phyloP scores from a whole-genome alignment of 2,888 invertebrate genomes.

The Drosophila emarginata region DNA sequence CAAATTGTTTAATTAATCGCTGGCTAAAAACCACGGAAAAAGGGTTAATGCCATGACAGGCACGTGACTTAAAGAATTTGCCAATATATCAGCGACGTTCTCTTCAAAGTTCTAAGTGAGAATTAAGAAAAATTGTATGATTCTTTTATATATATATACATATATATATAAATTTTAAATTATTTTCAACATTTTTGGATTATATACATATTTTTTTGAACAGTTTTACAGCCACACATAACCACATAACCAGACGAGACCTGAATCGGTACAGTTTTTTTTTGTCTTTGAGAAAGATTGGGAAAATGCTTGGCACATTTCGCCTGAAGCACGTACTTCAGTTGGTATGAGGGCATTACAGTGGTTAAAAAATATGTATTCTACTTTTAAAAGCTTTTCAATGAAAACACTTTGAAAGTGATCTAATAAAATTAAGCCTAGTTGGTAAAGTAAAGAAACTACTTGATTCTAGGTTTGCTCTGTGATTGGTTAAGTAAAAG shows the following conservation, averaged over 20 bases:
- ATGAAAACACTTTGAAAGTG: too few relatives aligned
- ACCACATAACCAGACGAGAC: slow-evolving; percentile 7
- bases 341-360: not conserved
- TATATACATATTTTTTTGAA: too few relatives aligned
- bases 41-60: slow-evolving; percentile 43
- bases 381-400: too few relatives aligned
- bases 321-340: slow-evolving; percentile 16
- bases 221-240: not conserved
- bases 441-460: too few relatives aligned
- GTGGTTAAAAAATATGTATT: too few relatives aligned
- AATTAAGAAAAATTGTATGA: not conserved
- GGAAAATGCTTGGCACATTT: slow-evolving; percentile 11
- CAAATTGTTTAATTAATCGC: slow-evolving; percentile 46
- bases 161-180: not conserved
- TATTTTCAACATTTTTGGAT: not conserved
- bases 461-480: too few relatives aligned
- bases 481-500: too few relatives aligned
- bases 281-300: not conserved
- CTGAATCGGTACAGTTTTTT: not conserved
- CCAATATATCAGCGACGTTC: not conserved
- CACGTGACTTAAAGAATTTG: slow-evolving; percentile 8
- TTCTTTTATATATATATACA: too few relatives aligned
- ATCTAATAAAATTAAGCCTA: too few relatives aligned
- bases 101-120: not conserved
- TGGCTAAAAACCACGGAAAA: slow-evolving; percentile 26